A percentile compares a stretch with the other conserved stretches of the same genome.
These are phyloP conservation scores for Drosophila saltans DNA, from an alignment of 1,140 invertebrate species.

Conservation along the genomic window DNA sequence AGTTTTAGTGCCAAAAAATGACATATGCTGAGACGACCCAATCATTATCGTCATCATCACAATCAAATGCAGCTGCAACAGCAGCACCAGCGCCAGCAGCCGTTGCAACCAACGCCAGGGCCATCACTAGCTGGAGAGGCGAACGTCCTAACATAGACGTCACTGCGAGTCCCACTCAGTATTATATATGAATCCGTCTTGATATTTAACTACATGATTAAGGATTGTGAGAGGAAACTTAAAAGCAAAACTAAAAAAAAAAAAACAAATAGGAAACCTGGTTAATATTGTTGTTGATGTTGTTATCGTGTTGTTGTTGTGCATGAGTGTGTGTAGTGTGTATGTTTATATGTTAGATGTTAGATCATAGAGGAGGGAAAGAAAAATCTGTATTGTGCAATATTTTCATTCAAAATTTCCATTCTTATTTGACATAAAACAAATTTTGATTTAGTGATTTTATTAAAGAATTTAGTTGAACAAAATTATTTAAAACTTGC, in stretches of 20 bases:
- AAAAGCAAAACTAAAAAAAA: neutral
- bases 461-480: neutral
- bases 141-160: slow-evolving; percentile 59
- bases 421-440: neutral
- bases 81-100: slow-evolving; percentile 34
- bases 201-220: slow-evolving; percentile 62
- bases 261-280: slow-evolving; percentile 7
- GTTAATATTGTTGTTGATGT: slow-evolving; percentile 30
- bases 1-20: slow-evolving; percentile 78
- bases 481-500: neutral
- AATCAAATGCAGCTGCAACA: neutral
- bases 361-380: slow-evolving; percentile 21
- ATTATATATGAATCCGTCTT: slow-evolving; percentile 75
- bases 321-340: slow-evolving; percentile 39
- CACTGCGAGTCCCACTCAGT: slow-evolving; percentile 50
- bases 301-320: slow-evolving; percentile 43
- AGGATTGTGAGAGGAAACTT: slow-evolving; percentile 24
- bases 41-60: slow-evolving; percentile 15
- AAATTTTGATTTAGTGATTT: neutral
- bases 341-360: slow-evolving; percentile 40
- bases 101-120: slow-evolving; percentile 24
- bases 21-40: slow-evolving; percentile 54
- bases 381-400: slow-evolving; percentile 36
- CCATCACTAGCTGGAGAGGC: slow-evolving; percentile 47
- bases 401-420: slow-evolving; percentile 37